A percentile compares a stretch with the other conserved stretches of the same genome.
These are phyloP conservation scores for Acanthopagrus latus DNA, from an alignment of 2,797 vertebrate genomes.

Conservation along the genomic window DNA sequence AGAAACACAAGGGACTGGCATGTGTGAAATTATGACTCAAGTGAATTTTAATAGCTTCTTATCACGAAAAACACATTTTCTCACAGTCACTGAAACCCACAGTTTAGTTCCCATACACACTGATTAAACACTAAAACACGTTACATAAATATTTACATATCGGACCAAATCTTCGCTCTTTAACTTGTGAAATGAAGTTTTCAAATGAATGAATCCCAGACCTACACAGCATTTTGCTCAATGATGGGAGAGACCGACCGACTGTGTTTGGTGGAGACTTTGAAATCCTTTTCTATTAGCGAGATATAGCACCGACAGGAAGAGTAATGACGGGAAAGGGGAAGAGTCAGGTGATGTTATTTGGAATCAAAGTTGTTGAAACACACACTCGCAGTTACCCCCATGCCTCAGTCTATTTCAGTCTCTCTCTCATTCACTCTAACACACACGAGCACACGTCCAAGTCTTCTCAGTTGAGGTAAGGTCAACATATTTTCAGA, in stretches of 20 bases:
- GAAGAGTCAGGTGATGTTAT: not conserved
- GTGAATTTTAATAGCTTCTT: slow-evolving; percentile 22
- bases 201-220: not conserved
- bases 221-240: too few relatives aligned
- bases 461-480: slow-evolving; percentile 49
- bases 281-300: slow-evolving; percentile 3
- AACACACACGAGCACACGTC: slow-evolving; percentile 13
- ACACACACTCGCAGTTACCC: slow-evolving; percentile 5
- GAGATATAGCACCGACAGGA: not conserved
- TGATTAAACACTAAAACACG: slow-evolving; percentile 1
- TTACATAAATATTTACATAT: not conserved
- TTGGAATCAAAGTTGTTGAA: slow-evolving; percentile 22
- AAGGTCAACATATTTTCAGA: slow-evolving; percentile 71
- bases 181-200: not conserved
- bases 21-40: slow-evolving; percentile 8
- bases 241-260: too few relatives aligned
- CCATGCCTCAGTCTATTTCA: slow-evolving; percentile 7
- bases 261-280: slow-evolving; percentile 18
- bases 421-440: slow-evolving; percentile 30
- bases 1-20: slow-evolving; percentile 2
- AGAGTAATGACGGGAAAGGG: not conserved
- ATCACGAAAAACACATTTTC: slow-evolving; percentile 34
- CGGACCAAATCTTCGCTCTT: not conserved
- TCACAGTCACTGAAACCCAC: slow-evolving; percentile 28
- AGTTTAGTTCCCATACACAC: slow-evolving; percentile 12